Evolutionary conservation across 2,113 vertebrate genomes (phyloP).

Genomic region (Poeciliopsis occidentalis): DNA sequence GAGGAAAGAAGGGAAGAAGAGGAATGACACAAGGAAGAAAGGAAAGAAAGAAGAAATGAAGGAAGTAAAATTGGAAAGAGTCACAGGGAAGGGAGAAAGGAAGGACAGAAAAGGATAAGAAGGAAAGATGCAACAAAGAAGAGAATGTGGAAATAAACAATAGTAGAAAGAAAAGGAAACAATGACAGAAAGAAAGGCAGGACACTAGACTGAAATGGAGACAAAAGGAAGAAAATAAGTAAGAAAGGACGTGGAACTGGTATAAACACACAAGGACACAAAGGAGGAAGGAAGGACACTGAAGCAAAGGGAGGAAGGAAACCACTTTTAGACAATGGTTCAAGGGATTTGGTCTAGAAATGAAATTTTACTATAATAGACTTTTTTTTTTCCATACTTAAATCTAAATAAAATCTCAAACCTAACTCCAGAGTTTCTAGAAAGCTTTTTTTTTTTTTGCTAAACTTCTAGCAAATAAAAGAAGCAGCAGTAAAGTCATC

Average conservation of each 20-base stretch:
- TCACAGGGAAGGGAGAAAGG: background rate
- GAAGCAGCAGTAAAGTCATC: background rate
- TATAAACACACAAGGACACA: background rate
- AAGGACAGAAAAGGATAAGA: background rate
- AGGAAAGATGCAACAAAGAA: background rate
- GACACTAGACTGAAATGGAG: no score
- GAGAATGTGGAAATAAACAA: background rate
- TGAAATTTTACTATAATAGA: background rate
- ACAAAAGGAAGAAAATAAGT: no score
- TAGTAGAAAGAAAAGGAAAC: background rate
- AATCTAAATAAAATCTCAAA: background rate
- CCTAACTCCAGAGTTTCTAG: background rate
- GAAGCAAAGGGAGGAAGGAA: background rate
- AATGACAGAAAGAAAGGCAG: background rate
- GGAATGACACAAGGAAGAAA: background rate
- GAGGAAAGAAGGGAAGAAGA: background rate
- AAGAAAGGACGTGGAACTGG: background rate
- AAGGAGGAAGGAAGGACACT: background rate
- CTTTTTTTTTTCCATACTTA: background rate
- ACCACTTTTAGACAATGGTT: background rate
- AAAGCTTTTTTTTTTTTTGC: background rate
- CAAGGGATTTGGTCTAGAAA: background rate
- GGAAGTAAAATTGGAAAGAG: background rate
- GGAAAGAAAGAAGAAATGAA: background rate
- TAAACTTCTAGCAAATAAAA: background rate